Evolutionary conservation across 2,797 vertebrate species (phyloP).

Genomic region (Anabas testudineus): DNA sequence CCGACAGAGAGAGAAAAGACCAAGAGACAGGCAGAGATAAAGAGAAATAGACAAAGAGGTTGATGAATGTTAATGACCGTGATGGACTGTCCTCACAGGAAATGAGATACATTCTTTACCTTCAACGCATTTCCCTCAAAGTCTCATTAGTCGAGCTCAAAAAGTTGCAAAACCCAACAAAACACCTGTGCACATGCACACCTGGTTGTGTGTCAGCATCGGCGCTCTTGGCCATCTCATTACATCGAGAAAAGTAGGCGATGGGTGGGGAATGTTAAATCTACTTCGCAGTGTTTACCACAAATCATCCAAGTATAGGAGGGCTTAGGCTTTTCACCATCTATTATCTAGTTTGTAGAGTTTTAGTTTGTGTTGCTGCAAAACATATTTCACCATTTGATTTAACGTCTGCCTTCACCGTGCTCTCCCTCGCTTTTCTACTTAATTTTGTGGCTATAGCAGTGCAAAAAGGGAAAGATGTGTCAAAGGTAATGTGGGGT

Average conservation of each 20-base stretch:
- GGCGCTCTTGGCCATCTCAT: constrained; percentile 19
- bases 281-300: background rate
- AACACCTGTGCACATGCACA: background rate
- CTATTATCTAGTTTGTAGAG: constrained; percentile 23
- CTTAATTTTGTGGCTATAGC: constrained; percentile 9
- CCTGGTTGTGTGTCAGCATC: constrained; percentile 3
- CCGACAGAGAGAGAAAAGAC: constrained; percentile 18
- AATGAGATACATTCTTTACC: constrained; percentile 11
- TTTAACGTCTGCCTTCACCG: background rate
- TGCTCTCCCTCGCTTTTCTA: constrained; percentile 10
- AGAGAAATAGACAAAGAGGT: constrained; percentile 26
- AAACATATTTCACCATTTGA: background rate
- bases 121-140: constrained; percentile 18
- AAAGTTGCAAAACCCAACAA: constrained; percentile 15
- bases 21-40: background rate
- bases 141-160: constrained; percentile 22
- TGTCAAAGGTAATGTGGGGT: constrained; percentile 2
- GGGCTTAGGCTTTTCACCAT: constrained; percentile 23
- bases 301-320: constrained; percentile 6
- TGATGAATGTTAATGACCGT: constrained; percentile 33
- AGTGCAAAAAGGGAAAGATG: constrained; percentile 4
- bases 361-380: background rate
- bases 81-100: constrained; percentile 26
- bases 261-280: background rate
- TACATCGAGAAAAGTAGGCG: background rate